These are phyloP conservation scores for Planiliza haematocheilus DNA, from an alignment of 2,113 vertebrate species.

Conservation along the genomic window DNA sequence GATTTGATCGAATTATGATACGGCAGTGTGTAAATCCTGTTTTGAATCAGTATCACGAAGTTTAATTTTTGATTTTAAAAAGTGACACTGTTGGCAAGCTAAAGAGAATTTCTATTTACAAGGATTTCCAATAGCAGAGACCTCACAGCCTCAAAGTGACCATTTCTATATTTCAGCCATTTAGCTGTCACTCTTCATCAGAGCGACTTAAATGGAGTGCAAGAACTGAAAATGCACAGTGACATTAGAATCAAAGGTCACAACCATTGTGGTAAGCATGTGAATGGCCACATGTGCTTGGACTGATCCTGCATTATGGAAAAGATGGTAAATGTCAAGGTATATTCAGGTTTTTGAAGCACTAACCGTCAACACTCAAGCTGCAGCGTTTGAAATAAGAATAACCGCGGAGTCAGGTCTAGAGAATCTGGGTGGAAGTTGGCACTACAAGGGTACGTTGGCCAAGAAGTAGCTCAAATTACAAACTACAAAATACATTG, in stretches of 20 bases:
- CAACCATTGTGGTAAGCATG: slow-evolving; percentile 1
- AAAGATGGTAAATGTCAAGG: background rate
- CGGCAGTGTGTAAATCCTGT: background rate
- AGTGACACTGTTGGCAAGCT: background rate
- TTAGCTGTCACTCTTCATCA: slow-evolving; percentile 16
- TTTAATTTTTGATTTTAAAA: slow-evolving; percentile 1
- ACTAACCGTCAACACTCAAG: too few species aligned
- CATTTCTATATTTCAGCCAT: slow-evolving; percentile 3
- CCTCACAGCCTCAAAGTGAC: background rate
- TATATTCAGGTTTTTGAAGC: too few species aligned
- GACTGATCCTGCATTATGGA: background rate
- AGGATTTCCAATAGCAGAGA: background rate
- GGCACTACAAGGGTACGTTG: too few species aligned
- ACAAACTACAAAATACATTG: too few species aligned
- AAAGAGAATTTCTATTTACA: background rate
- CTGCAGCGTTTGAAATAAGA: too few species aligned
- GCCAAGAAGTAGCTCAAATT: too few species aligned
- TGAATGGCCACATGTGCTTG: slow-evolving; percentile 4
- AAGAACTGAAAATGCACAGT: slow-evolving; percentile 8
- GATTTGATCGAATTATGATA: slow-evolving; percentile 16
- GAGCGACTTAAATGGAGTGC: slow-evolving; percentile 1
- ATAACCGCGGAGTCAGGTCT: too few species aligned
- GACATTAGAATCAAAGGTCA: background rate
- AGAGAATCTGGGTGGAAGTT: too few species aligned
- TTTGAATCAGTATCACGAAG: slow-evolving; percentile 5